These are phyloP conservation scores for Pachyseris speciosa DNA, from an alignment of 64 coral and sea anemone genomes.

Conservation along the genomic window DNA sequence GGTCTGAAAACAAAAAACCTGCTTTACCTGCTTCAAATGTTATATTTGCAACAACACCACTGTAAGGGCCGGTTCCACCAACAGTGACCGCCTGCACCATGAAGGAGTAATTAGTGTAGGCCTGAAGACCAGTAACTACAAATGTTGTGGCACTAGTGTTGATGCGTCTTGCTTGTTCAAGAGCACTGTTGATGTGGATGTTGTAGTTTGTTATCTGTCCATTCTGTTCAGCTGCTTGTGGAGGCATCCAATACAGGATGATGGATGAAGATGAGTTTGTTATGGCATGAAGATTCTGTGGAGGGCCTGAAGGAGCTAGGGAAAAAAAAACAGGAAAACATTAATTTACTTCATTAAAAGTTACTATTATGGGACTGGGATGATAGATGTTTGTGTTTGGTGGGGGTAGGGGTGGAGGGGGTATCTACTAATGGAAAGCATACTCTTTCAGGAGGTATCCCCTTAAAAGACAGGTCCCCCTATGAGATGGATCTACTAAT, in stretches of 20 bases:
- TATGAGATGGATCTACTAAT: no score
- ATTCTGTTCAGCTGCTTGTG: constrained; percentile 27
- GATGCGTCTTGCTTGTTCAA: background rate
- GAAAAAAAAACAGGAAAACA: background rate
- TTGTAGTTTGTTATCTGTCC: constrained; percentile 62
- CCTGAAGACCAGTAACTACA: constrained; percentile 20
- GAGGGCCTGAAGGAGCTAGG: constrained; percentile 64
- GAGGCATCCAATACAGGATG: constrained; percentile 63
- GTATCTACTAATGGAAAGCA: no score
- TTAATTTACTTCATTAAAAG: no score
- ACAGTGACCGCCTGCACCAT: constrained; percentile 47
- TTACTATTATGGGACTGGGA: no score
- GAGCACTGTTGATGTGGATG: constrained; percentile 28
- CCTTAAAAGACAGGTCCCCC: no score
- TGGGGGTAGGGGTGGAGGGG: no score
- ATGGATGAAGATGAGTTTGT: constrained; percentile 60
- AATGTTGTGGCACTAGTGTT: constrained; percentile 24
- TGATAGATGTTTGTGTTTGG: no score
- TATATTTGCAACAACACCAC: constrained; percentile 26
- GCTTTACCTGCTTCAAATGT: constrained; percentile 56
- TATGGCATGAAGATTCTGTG: constrained; percentile 35
- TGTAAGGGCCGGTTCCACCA: constrained; percentile 56
- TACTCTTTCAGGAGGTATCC: no score
- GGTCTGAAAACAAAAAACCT: background rate
- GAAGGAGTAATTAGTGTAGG: constrained; percentile 78